These are phyloP conservation scores for Enteromius unitaeniatus DNA, from an alignment of 2,797 vertebrate genomes.

Conservation along the genomic window DNA sequence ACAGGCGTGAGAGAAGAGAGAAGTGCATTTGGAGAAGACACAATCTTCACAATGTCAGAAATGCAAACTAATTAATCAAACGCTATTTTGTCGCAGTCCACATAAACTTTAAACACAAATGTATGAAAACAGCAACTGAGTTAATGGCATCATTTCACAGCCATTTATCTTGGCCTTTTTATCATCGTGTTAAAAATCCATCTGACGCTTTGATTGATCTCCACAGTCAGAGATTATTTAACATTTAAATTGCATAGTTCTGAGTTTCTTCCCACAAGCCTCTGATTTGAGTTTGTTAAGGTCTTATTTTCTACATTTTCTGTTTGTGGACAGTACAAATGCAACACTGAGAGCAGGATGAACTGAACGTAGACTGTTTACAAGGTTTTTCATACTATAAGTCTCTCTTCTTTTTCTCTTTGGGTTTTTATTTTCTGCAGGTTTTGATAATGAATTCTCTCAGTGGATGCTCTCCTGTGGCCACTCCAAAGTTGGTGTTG, in stretches of 20 bases:
- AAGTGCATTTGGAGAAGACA: conserved; percentile 29
- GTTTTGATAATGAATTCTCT: conserved; percentile 61
- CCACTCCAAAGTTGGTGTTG: conserved; percentile 54
- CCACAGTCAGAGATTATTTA: conserved; percentile 19
- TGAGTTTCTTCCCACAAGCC: conserved; percentile 4
- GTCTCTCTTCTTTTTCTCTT: not conserved
- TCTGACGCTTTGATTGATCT: conserved; percentile 42
- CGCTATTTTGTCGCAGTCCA: conserved; percentile 23
- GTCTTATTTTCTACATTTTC: not conserved
- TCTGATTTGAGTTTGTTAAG: conserved; percentile 2
- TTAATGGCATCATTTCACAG: conserved; percentile 39
- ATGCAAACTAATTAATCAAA: conserved; percentile 32
- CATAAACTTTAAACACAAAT: conserved; percentile 32
- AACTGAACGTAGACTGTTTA: not conserved
- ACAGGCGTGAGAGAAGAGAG: no score
- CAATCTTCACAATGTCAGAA: not conserved
- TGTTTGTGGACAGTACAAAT: not conserved
- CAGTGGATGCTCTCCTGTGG: conserved; percentile 48
- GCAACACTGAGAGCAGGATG: not conserved
- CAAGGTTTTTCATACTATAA: not conserved
- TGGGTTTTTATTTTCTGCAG: not conserved
- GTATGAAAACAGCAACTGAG: conserved; percentile 28
- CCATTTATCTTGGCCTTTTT: conserved; percentile 37
- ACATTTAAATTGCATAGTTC: conserved; percentile 17
- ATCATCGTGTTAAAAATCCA: conserved; percentile 31